A percentile compares a stretch with the other conserved stretches of the same genome.
phyloP scores from a whole-genome alignment of 53 echinoderm and acorn worm genomes.

The Apostichopus leukothele region DNA sequence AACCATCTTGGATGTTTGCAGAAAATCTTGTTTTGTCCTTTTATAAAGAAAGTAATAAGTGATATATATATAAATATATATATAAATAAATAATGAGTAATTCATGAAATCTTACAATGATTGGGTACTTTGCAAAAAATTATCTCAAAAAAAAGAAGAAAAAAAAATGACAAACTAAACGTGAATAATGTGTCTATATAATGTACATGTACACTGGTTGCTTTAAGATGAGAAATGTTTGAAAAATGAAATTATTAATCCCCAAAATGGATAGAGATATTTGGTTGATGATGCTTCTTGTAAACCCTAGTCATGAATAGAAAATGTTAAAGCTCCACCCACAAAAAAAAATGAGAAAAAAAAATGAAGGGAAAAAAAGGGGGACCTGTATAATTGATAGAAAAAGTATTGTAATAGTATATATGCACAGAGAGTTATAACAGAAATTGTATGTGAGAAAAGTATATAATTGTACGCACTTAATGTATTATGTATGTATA shows the following conservation, averaged over 20 bases:
- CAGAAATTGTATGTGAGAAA: constrained; percentile 28
- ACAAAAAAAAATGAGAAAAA: neutral
- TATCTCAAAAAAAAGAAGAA: neutral
- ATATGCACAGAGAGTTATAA: constrained; percentile 23
- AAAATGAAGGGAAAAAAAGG: neutral
- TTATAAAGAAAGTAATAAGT: neutral
- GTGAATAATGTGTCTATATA: neutral
- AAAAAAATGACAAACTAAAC: constrained; percentile 10
- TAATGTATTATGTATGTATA: constrained; percentile 23
- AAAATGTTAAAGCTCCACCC: too few species aligned
- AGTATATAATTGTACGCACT: constrained; percentile 33
- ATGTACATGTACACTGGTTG: constrained; percentile 45
- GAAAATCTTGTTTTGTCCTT: constrained; percentile 20
- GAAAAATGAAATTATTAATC: neutral
- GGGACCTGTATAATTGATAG: neutral
- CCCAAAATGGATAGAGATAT: neutral
- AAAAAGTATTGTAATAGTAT: constrained; percentile 35
- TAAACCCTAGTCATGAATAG: neutral
- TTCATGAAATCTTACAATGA: neutral
- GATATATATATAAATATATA: neutral
- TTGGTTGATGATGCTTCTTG: neutral
- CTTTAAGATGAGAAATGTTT: neutral
- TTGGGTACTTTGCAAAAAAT: neutral
- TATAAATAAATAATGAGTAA: neutral
- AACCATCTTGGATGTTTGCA: neutral